Evolutionary conservation across 1,140 invertebrate genomes (phyloP).

Genomic region (Leptestheria dahalacensis): DNA sequence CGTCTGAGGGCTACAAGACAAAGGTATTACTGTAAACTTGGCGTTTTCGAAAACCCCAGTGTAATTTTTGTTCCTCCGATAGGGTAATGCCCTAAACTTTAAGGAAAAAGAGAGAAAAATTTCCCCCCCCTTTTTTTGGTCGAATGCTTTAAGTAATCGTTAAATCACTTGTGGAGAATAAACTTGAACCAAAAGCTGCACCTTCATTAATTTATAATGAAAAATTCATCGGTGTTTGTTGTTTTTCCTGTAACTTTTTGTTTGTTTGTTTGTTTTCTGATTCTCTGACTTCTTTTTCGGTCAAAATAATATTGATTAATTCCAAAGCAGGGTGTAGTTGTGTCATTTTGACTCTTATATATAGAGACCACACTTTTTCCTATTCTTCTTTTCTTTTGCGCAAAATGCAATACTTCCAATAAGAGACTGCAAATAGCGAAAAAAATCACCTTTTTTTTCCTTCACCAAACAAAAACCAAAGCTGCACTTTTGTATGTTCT

Average conservation of each 20-base stretch:
- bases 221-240: not conserved
- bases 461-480: no score
- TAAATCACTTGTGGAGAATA: not conserved
- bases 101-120: not conserved
- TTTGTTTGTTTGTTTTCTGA: not conserved
- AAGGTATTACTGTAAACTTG: not conserved
- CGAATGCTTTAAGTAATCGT: not conserved
- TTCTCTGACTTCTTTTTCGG: not conserved
- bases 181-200: not conserved
- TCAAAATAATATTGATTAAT: not conserved
- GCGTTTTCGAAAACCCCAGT: not conserved
- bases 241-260: not conserved
- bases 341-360: not conserved
- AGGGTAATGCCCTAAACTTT: no score
- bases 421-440: no score
- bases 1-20: not conserved
- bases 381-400: no score
- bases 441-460: no score
- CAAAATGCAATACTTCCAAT: not conserved
- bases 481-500: no score
- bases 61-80: not conserved
- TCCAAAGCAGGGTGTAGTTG: not conserved
- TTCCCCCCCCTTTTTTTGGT: no score
- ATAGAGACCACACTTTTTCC: no score
- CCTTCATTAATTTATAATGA: not conserved